Conservation (phyloP, 1,140 invertebrate genomes). For the Bombus difficillimus region DNA sequence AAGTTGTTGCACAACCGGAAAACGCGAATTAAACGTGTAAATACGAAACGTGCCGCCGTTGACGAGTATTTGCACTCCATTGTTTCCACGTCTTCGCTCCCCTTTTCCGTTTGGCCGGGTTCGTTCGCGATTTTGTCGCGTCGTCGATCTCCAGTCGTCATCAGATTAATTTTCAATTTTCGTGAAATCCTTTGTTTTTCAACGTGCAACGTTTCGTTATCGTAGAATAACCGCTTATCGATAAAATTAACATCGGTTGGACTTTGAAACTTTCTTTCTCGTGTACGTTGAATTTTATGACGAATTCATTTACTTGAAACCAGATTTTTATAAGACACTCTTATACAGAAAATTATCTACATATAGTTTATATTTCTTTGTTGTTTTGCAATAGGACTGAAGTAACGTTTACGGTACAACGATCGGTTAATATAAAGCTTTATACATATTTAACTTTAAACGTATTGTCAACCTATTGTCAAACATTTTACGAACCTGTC, state of each 20-base stretch:
- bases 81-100: constrained; percentile 10
- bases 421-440: background rate
- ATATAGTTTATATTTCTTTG: background rate
- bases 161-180: background rate
- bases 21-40: constrained; percentile 27
- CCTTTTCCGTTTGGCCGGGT: background rate
- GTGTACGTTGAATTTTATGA: no score
- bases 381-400: no score
- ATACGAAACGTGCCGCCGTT: background rate
- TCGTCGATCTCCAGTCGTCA: background rate
- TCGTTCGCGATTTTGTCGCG: background rate
- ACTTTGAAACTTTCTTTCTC: no score
- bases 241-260: constrained; percentile 36
- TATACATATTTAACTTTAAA: background rate
- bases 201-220: constrained; percentile 21
- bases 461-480: background rate
- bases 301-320: background rate
- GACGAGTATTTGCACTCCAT: constrained; percentile 25
- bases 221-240: constrained; percentile 10
- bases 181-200: background rate
- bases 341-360: no score
- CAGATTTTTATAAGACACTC: background rate
- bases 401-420: background rate
- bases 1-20: constrained; percentile 17
- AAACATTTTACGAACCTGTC: constrained; percentile 7